Evolutionary conservation across 2,797 vertebrate species (phyloP).

Genomic region (Zenarchopterus dispar): DNA sequence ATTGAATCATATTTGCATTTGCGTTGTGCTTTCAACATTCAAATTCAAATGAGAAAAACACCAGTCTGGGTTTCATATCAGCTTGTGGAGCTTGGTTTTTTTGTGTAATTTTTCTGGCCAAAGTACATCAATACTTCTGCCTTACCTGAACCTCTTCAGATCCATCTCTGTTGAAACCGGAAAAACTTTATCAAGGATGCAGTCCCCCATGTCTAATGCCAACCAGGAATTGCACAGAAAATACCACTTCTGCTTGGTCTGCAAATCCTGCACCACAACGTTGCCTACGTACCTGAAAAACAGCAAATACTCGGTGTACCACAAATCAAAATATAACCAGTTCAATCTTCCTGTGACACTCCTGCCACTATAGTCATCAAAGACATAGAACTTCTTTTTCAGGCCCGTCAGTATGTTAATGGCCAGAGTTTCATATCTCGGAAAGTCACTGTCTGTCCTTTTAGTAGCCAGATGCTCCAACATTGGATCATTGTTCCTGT

Average conservation of each 20-base stretch:
- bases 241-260: slow-evolving; percentile 85
- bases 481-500: too few relatives aligned
- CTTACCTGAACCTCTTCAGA: slow-evolving; percentile 89
- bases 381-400: too few relatives aligned
- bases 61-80: background rate
- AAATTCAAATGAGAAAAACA: slow-evolving; percentile 5
- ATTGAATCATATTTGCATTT: slow-evolving; percentile 29
- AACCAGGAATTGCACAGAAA: slow-evolving; percentile 95
- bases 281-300: slow-evolving; percentile 87
- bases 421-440: too few relatives aligned
- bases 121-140: background rate
- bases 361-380: too few relatives aligned
- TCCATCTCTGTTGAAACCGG: slow-evolving; percentile 88
- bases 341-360: too few relatives aligned
- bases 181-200: slow-evolving; percentile 87
- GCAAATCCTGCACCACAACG: slow-evolving; percentile 87
- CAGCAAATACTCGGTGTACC: background rate
- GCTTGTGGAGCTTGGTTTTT: background rate
- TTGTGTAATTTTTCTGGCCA: background rate
- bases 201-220: slow-evolving; percentile 85
- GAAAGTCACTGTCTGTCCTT: too few relatives aligned
- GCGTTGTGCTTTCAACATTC: background rate
- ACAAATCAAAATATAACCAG: too few relatives aligned
- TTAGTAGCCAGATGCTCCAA: too few relatives aligned
- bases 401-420: too few relatives aligned